Evolutionary conservation across 2,113 vertebrate species (phyloP).

Genomic region (Tympanuchus pallidicinctus): DNA sequence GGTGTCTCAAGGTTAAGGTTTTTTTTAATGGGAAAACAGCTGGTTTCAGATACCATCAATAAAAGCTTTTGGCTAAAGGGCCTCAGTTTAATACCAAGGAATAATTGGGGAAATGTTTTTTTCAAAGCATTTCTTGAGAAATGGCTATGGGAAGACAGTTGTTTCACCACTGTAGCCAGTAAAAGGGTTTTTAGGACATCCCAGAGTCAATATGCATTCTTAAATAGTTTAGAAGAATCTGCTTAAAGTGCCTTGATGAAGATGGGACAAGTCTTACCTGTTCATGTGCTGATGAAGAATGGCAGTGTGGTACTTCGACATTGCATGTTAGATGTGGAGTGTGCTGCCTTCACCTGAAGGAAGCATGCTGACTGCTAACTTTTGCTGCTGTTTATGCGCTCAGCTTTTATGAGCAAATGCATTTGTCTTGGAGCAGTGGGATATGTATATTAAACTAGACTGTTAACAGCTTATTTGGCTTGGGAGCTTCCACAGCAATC

Average conservation of each 20-base stretch:
- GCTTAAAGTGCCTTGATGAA: not conserved
- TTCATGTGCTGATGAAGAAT: not conserved
- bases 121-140: not conserved
- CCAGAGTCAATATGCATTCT: not conserved
- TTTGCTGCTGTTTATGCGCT: not conserved
- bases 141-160: not conserved
- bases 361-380: not conserved
- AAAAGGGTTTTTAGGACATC: not conserved
- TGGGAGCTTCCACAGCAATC: not conserved
- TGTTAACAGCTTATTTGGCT: not conserved
- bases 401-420: not conserved
- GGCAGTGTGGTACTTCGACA: not conserved
- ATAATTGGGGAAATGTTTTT: not conserved
- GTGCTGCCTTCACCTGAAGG: not conserved
- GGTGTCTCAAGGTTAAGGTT: not conserved
- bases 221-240: not conserved
- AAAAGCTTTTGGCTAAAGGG: not conserved
- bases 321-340: fast-evolving
- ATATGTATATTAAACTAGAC: not conserved
- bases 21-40: not conserved
- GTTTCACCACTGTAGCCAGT: not conserved
- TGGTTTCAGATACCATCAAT: not conserved
- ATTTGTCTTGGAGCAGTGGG: not conserved
- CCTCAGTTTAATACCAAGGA: not conserved
- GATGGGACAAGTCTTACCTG: not conserved